Conservation (phyloP, 1,140 invertebrate genomes). For the Drosophila micromelanica region DNA sequence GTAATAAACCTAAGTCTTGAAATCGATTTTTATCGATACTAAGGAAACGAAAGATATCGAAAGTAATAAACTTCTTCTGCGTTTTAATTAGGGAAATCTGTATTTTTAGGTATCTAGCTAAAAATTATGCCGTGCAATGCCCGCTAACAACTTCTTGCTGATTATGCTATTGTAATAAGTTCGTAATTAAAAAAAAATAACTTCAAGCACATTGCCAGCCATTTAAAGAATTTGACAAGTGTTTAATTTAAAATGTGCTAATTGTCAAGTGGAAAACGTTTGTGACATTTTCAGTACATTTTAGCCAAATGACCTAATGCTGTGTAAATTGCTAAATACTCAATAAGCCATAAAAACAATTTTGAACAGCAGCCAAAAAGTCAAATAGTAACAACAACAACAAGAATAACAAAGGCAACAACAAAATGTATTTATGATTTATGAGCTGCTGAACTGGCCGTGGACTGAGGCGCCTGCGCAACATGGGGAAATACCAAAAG, state of each 20-base stretch:
- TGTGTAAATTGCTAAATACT: slow-evolving; percentile 42
- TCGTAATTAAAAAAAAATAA: background rate
- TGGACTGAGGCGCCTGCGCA: slow-evolving; percentile 28
- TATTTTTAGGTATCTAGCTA: no score
- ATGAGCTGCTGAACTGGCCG: slow-evolving; percentile 38
- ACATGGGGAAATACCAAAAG: slow-evolving; percentile 37
- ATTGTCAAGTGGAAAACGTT: slow-evolving; percentile 7
- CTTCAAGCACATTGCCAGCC: background rate
- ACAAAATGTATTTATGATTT: slow-evolving; percentile 39
- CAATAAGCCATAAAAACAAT: slow-evolving; percentile 46
- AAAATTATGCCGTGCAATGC: no score
- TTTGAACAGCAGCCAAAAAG: slow-evolving; percentile 38
- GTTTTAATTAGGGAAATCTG: no score
- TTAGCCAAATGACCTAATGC: slow-evolving; percentile 29
- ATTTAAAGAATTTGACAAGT: slow-evolving; percentile 21
- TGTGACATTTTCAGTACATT: slow-evolving; percentile 1
- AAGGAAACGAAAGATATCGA: no score
- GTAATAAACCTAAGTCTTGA: no score
- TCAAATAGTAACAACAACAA: slow-evolving; percentile 1
- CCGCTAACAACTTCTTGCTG: no score
- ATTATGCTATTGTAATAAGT: background rate
- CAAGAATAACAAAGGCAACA: slow-evolving; percentile 7
- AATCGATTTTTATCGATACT: no score
- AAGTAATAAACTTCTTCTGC: no score
- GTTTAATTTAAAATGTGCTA: slow-evolving; percentile 2